Conservation (phyloP, 2,888 invertebrate species). For the Strigamia maritima region DNA sequence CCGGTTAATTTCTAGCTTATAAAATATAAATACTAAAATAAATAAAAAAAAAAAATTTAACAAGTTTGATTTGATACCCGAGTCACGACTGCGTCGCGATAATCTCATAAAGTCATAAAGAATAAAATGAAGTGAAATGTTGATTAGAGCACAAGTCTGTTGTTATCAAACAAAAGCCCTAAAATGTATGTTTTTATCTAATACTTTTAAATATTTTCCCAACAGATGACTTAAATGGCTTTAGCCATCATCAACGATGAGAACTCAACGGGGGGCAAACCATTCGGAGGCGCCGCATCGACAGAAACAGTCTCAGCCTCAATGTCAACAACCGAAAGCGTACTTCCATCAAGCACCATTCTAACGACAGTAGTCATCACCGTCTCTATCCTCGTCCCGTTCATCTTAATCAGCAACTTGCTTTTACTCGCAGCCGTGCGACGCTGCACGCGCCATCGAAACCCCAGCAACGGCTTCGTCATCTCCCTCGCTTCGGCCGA, state of each 20-base stretch:
- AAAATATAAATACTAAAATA: too few relatives aligned
- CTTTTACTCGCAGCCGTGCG: slow-evolving; percentile 61
- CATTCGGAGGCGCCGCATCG: neutral
- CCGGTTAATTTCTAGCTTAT: too few relatives aligned
- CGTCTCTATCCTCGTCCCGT: slow-evolving; percentile 49
- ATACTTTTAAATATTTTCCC: neutral
- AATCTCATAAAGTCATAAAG: too few relatives aligned
- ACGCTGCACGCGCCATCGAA: slow-evolving; percentile 61
- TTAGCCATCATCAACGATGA: slow-evolving; percentile 33
- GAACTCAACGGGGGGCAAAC: slow-evolving; percentile 28
- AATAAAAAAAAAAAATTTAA: too few relatives aligned
- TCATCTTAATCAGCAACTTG: slow-evolving; percentile 61
- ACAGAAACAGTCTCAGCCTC: neutral
- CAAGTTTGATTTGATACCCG: too few relatives aligned
- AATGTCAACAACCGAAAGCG: slow-evolving; percentile 42
- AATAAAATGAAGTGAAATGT: too few relatives aligned
- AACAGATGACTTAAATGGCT: slow-evolving; percentile 12
- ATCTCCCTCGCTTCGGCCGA: slow-evolving; percentile 62
- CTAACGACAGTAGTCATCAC: slow-evolving; percentile 39
- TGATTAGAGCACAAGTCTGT: too few relatives aligned
- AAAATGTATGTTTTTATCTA: too few relatives aligned
- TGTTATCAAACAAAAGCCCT: too few relatives aligned
- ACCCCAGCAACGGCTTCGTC: slow-evolving; percentile 62
- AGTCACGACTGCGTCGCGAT: too few relatives aligned
- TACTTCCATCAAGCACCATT: slow-evolving; percentile 29